Percentiles rank a stretch among this genome's conserved stretches.
These are phyloP conservation scores for Cardiocondyla obscurior DNA, from an alignment of 1,140 invertebrate genomes.

Conservation along the genomic window DNA sequence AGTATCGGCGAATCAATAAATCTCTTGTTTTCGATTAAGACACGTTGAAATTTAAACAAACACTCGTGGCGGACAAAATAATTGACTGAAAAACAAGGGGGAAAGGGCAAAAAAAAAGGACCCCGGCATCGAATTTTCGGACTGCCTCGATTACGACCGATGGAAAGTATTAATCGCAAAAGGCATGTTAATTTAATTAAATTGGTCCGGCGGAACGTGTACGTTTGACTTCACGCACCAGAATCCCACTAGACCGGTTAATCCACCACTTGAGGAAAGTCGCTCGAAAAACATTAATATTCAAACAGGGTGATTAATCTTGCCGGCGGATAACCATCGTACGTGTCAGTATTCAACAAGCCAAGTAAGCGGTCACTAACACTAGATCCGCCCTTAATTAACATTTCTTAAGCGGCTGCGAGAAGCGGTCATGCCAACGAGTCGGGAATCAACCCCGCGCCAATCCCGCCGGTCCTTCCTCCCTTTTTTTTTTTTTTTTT, in stretches of 20 bases:
- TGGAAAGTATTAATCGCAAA: slow-evolving; percentile 1
- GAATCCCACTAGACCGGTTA: slow-evolving; percentile 39
- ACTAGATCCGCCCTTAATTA: slow-evolving; percentile 56
- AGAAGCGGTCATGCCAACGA: slow-evolving; percentile 6
- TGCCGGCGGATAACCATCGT: slow-evolving; percentile 49
- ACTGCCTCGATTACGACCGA: not conserved
- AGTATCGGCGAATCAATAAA: too few species aligned
- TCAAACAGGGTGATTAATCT: slow-evolving; percentile 53
- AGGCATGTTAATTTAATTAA: slow-evolving; percentile 36
- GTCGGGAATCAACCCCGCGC: not conserved
- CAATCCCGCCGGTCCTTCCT: not conserved
- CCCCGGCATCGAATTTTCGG: not conserved
- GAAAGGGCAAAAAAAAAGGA: too few species aligned
- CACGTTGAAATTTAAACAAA: too few species aligned
- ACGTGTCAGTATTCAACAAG: slow-evolving; percentile 53
- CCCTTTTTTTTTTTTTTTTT: too few species aligned
- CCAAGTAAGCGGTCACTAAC: slow-evolving; percentile 55
- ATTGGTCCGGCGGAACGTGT: not conserved
- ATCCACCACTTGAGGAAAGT: slow-evolving; percentile 42
- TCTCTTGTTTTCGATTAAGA: too few species aligned
- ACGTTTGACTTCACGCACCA: slow-evolving; percentile 15
- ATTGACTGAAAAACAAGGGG: not conserved
- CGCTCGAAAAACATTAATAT: slow-evolving; percentile 56
- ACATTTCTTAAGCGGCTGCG: slow-evolving; percentile 44
- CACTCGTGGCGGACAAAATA: not conserved